Evolutionary conservation across 2,113 vertebrate genomes (phyloP).

Genomic region (Nothocercus julius): DNA sequence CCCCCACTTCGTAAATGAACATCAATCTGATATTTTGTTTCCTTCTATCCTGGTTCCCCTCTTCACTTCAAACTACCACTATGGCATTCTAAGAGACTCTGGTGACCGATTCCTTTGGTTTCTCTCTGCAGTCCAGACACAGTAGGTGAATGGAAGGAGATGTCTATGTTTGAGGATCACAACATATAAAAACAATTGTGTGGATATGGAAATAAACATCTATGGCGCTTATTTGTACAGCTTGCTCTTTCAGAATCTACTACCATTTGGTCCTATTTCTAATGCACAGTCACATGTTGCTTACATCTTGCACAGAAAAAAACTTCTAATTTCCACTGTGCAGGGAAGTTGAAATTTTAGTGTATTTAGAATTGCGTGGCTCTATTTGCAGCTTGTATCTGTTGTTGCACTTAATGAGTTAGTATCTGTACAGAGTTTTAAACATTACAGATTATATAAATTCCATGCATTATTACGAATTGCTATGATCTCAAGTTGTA

Average conservation of each 20-base stretch:
- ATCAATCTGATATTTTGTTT: background rate
- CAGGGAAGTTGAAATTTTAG: background rate
- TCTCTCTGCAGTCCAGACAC: background rate
- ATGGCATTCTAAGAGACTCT: background rate
- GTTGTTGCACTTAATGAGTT: slow-evolving; percentile 13
- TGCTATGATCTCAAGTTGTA: background rate
- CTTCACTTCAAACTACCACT: background rate
- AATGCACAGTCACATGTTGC: accelerated
- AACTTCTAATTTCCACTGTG: background rate
- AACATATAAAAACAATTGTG: background rate
- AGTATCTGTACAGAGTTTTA: background rate
- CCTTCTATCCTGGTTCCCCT: background rate
- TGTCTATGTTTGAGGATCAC: background rate
- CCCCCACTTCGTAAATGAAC: too few relatives aligned
- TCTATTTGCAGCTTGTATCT: background rate
- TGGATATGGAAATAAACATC: background rate
- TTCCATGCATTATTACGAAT: background rate
- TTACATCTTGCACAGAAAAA: background rate
- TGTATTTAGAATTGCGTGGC: background rate
- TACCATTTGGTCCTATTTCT: background rate
- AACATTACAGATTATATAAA: background rate
- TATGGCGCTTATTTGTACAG: background rate
- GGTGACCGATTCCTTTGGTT: background rate
- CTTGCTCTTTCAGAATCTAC: background rate
- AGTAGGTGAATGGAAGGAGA: background rate